phyloP scores from a whole-genome alignment of 2,797 vertebrate species.

The Danio aesculapii region DNA sequence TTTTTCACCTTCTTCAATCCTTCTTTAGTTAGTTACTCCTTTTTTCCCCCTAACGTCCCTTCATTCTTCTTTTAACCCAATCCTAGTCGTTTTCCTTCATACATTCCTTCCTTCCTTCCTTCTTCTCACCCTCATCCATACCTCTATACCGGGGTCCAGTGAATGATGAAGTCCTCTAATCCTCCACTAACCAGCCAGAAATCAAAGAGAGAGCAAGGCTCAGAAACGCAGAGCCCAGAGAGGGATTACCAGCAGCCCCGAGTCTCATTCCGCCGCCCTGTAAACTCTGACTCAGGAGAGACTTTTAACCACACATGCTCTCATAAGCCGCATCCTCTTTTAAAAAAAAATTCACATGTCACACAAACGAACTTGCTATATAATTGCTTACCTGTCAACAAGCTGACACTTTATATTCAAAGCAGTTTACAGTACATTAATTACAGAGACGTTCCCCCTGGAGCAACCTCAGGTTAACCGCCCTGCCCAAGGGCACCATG shows the following conservation, averaged over 20 bases:
- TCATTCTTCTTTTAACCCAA: constrained; percentile 53
- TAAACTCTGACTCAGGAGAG: constrained; percentile 41
- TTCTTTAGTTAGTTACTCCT: not conserved
- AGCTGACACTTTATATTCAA: constrained; percentile 10
- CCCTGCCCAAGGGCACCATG: constrained; percentile 16
- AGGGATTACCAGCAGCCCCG: constrained; percentile 52
- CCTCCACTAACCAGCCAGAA: constrained; percentile 42
- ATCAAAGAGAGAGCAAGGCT: constrained; percentile 29
- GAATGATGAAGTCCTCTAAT: constrained; percentile 56
- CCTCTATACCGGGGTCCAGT: constrained; percentile 38
- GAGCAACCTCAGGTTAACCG: constrained; percentile 26
- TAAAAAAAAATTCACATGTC: not conserved
- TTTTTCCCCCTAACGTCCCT: constrained; percentile 24
- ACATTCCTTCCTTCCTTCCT: constrained; percentile 43
- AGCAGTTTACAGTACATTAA: constrained; percentile 20
- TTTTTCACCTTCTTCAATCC: not conserved
- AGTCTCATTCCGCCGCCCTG: constrained; percentile 35
- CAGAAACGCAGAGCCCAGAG: constrained; percentile 39
- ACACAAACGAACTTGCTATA: constrained; percentile 12
- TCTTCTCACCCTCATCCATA: constrained; percentile 37
- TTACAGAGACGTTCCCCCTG: constrained; percentile 17
- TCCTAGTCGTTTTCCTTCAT: not conserved
- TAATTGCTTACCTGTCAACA: constrained; percentile 13
- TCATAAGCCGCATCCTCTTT: constrained; percentile 16
- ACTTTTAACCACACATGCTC: not conserved